phyloP scores from a whole-genome alignment of 2,797 vertebrate genomes.

The Lates japonicus region DNA sequence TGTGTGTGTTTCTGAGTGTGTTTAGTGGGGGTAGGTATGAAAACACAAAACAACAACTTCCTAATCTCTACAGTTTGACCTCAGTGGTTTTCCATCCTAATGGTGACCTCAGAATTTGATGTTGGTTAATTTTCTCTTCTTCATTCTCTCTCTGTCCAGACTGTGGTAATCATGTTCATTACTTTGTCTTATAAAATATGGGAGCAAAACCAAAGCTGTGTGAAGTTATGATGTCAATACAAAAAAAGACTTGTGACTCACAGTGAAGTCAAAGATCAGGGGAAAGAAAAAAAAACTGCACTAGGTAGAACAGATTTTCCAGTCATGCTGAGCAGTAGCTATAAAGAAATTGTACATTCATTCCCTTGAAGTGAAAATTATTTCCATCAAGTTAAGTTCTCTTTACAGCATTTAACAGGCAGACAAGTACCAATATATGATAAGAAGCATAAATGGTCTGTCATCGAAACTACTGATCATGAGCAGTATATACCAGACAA shows the following conservation, averaged over 20 bases:
- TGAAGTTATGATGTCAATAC: background rate
- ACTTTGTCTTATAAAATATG: background rate
- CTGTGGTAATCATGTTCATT: background rate
- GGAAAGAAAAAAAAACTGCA: background rate
- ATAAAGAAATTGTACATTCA: background rate
- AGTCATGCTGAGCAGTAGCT: background rate
- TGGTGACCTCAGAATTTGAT: background rate
- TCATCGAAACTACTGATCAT: background rate
- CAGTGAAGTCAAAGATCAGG: background rate
- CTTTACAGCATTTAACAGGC: background rate
- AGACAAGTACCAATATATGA: background rate
- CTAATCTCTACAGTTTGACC: background rate
- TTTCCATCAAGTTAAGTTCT: background rate
- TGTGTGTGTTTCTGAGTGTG: too few relatives aligned
- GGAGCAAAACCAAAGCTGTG: background rate
- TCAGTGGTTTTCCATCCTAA: background rate
- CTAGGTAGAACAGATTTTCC: background rate
- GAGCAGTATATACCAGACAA: background rate
- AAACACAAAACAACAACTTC: background rate
- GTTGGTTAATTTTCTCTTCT: background rate
- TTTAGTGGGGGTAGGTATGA: background rate
- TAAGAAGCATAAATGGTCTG: background rate
- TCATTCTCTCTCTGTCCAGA: background rate
- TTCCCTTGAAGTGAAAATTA: background rate
- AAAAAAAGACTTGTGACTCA: conserved; percentile 2